These are phyloP conservation scores for Phyllopteryx taeniolatus DNA, from an alignment of 2,113 vertebrate species.

Conservation along the genomic window DNA sequence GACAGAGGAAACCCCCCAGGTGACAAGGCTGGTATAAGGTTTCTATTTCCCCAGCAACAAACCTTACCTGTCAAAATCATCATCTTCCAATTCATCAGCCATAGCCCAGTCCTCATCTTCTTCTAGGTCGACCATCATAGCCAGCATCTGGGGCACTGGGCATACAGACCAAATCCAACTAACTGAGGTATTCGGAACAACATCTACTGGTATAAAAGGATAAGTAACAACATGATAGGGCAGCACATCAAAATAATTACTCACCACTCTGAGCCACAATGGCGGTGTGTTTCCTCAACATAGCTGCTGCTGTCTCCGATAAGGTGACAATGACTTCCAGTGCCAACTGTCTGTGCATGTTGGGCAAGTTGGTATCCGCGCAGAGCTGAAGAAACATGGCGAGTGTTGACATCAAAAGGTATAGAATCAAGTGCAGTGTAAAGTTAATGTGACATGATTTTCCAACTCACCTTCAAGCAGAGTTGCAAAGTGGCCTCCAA, in stretches of 20 bases:
- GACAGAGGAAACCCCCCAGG: not conserved
- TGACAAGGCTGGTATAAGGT: not conserved
- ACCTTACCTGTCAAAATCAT: slow-evolving; percentile 92
- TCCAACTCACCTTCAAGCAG: slow-evolving; percentile 84
- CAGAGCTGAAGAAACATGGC: slow-evolving; percentile 76
- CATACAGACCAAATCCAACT: rapidly evolving
- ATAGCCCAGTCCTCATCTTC: slow-evolving; percentile 97
- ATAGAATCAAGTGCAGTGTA: not conserved
- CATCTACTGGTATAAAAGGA: too few relatives aligned
- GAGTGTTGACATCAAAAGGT: not conserved
- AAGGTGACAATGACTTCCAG: slow-evolving; percentile 96
- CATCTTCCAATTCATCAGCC: slow-evolving; percentile 93
- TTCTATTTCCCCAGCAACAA: not conserved
- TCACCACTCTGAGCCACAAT: slow-evolving; percentile 93
- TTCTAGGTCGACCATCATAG: slow-evolving; percentile 99
- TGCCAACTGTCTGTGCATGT: slow-evolving; percentile 95
- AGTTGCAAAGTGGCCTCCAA: slow-evolving; percentile 93
- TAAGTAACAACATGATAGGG: not conserved
- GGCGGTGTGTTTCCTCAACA: slow-evolving; percentile 92
- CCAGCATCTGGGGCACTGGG: slow-evolving; percentile 94
- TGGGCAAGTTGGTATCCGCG: slow-evolving; percentile 87
- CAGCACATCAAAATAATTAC: slow-evolving; percentile 12
- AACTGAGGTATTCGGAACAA: not conserved
- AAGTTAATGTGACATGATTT: not conserved
- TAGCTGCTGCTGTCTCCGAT: slow-evolving; percentile 95